These are phyloP conservation scores for Anser cygnoides DNA, from an alignment of 2,113 vertebrate species.

Conservation along the genomic window DNA sequence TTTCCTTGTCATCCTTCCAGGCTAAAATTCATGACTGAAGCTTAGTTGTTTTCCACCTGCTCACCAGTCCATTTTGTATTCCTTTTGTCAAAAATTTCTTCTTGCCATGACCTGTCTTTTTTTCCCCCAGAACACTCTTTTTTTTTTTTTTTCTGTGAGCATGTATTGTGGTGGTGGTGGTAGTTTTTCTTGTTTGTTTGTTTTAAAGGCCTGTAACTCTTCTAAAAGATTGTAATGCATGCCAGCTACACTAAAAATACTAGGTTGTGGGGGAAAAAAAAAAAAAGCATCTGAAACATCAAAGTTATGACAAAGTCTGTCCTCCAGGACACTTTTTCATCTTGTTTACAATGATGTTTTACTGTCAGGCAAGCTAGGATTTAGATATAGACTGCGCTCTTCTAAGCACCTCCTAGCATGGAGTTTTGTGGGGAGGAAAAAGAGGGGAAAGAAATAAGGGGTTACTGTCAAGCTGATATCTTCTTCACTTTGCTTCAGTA, in stretches of 20 bases:
- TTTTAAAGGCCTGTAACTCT: not conserved
- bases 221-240: not conserved
- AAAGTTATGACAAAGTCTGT: not conserved
- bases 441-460: not conserved
- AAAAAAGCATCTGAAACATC: not conserved
- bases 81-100: not conserved
- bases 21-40: not conserved
- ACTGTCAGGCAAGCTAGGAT: not conserved
- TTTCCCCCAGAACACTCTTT: fast-evolving
- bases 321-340: not conserved
- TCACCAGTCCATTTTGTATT: not conserved
- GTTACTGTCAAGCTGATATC: not conserved
- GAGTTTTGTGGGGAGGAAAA: not conserved
- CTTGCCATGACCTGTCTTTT: not conserved
- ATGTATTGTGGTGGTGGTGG: not conserved
- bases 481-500: not conserved
- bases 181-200: not conserved
- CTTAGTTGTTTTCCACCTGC: not conserved
- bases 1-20: not conserved
- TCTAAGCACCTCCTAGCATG: not conserved
- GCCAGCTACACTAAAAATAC: not conserved
- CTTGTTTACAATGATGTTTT: not conserved
- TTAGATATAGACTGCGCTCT: fast-evolving
- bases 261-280: not conserved
- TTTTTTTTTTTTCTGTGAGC: not conserved